Evolutionary conservation across 2,113 vertebrate genomes (phyloP), one percentile per base, ranked within the genome.

Genomic region (Chionis minor): DNA sequence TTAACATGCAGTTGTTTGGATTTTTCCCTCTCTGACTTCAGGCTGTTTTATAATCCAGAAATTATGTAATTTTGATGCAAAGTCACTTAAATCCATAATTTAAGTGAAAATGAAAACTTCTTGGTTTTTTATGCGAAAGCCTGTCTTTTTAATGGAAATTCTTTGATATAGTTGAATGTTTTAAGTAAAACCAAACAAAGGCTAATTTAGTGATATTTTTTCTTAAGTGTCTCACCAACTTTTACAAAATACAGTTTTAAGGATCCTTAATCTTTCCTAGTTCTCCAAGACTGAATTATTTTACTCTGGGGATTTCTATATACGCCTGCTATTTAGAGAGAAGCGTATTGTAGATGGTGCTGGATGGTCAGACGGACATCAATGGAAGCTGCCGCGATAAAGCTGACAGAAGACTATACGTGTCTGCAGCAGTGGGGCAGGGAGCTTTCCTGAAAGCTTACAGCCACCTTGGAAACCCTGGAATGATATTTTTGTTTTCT

Each of bases 391-490:
- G 59, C 65, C 44, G 51, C 24, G 80, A 27, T 12, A 26, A 58
- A 89, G 44, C 40, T 2, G 2, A 14, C 27, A 40, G 58, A 14
- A 45, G 40, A 45, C 10, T 9, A 5, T 2, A 1, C 0, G 0
- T 14, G 20, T 26, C 47, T 27, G 20, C n/a, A 61, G 32, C 8
- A 49, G n/a, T 5, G 49, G 59, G 51, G 26, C 62, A 72, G 32
- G n/a, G 85, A 88, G 40, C 20, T 91, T 14, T 42, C 49, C 70
- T 59, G 94, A 32, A 23, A 40, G 15, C 23, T 61, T 33, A 17
- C 63, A 85, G 24, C 11, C 45, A 32, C 71, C 59, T 45, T 54
- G 85, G 82, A n/a, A 56, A 83, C 30, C 19, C n/a, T 47, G 81
- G 58, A 44, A 6, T 22, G n/a, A 11, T 28, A 0, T 42, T 91